Evolutionary conservation across 2,888 invertebrate genomes (phyloP).

Genomic region (Coelogynopora nodosa): DNA sequence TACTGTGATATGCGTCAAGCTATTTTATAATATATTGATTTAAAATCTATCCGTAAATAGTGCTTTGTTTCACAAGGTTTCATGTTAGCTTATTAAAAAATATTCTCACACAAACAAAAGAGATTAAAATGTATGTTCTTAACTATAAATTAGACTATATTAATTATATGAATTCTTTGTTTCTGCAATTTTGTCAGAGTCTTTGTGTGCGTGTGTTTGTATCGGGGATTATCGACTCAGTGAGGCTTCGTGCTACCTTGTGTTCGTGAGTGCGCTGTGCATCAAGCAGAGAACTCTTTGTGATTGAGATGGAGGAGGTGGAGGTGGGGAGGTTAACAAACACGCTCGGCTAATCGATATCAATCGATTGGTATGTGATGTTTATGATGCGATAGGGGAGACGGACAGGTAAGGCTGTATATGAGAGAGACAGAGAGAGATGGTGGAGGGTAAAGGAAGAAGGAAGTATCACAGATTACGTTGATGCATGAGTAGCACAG

Average conservation of each 20-base stretch:
- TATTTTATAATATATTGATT: no score
- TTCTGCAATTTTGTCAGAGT: neutral
- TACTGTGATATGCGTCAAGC: no score
- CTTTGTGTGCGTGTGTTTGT: neutral
- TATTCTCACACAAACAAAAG: no score
- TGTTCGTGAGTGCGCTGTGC: no score
- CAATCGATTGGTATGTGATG: conserved; percentile 7
- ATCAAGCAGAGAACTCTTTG: no score
- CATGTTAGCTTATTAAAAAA: no score
- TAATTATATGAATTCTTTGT: no score
- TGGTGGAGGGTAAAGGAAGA: neutral
- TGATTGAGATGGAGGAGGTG: neutral
- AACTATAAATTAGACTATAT: no score
- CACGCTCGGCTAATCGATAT: neutral
- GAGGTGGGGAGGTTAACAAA: conserved; percentile 5
- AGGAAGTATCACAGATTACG: neutral
- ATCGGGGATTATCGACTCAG: neutral
- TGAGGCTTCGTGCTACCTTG: neutral
- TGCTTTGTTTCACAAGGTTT: no score
- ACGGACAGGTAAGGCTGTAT: neutral
- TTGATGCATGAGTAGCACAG: neutral
- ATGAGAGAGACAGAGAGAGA: neutral
- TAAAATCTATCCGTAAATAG: no score
- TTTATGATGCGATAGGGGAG: neutral
- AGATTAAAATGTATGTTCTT: no score